phyloP scores from a whole-genome alignment of 2,888 invertebrate species.

The Lasioglossum figueresi region DNA sequence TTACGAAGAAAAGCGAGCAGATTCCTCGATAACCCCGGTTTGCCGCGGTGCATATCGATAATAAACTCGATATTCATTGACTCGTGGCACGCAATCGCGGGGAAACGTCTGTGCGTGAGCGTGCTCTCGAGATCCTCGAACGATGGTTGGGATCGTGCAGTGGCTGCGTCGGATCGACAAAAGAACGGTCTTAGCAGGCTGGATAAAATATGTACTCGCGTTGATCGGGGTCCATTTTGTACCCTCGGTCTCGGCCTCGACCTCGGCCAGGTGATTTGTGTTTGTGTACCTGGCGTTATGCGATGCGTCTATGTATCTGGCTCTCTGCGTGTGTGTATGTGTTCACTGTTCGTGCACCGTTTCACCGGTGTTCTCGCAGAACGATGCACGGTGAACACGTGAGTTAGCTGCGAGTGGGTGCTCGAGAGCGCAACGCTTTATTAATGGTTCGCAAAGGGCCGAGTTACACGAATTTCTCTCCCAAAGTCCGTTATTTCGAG shows the following conservation, averaged over 20 bases:
- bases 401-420: constrained; percentile 51
- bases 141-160: background rate
- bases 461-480: constrained; percentile 64
- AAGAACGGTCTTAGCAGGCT: background rate
- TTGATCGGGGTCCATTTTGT: background rate
- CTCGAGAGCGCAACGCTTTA: constrained; percentile 57
- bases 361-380: constrained; percentile 27
- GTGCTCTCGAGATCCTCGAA: background rate
- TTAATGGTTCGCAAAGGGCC: constrained; percentile 65
- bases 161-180: background rate
- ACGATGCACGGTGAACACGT: constrained; percentile 42
- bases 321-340: background rate
- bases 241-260: background rate
- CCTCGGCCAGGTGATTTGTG: constrained; percentile 18
- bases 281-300: background rate
- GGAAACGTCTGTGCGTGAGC: background rate
- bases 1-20: background rate
- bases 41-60: background rate
- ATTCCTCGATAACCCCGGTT: background rate
- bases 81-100: background rate
- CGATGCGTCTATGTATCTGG: background rate
- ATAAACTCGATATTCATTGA: background rate
- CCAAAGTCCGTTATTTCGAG: constrained; percentile 62
- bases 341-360: background rate
- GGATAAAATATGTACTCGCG: background rate